These are phyloP conservation scores for Anorthoa munda DNA, from an alignment of 2,888 invertebrate genomes.

Conservation along the genomic window DNA sequence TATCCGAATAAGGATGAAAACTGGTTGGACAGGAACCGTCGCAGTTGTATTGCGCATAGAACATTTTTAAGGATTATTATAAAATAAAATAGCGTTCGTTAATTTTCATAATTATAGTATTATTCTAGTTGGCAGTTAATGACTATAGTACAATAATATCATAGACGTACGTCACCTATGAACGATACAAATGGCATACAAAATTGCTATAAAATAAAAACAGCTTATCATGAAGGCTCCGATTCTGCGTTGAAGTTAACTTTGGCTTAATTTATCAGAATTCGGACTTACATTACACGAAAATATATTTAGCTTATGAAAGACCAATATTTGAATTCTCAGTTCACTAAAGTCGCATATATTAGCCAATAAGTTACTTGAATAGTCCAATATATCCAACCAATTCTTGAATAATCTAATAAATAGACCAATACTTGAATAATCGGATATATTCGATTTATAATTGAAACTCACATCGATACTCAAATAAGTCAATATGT, in stretches of 20 bases:
- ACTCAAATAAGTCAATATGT: neutral
- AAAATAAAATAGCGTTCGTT: constrained; percentile 61
- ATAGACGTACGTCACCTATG: constrained; percentile 79
- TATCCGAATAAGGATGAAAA: neutral
- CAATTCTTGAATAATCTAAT: neutral
- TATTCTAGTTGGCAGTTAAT: constrained; percentile 86
- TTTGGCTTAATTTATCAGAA: constrained; percentile 81
- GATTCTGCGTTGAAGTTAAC: constrained; percentile 76
- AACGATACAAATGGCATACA: constrained; percentile 84
- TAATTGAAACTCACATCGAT: too few species aligned
- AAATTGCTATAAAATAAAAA: constrained; percentile 78
- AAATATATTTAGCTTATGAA: constrained; percentile 58
- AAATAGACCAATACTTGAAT: too few species aligned
- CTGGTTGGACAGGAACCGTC: neutral
- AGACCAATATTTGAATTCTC: neutral
- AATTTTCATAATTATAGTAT: constrained; percentile 70
- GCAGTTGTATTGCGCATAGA: too few species aligned
- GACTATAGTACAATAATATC: constrained; percentile 81
- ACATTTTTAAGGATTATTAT: neutral
- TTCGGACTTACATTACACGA: constrained; percentile 64
- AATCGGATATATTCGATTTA: too few species aligned
- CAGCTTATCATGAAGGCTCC: constrained; percentile 69
- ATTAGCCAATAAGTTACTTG: neutral
- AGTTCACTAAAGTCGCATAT: too few species aligned
- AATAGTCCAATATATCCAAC: neutral